Conservation (phyloP, 2,797 vertebrate genomes). For the Coregonus sp. region DNA sequence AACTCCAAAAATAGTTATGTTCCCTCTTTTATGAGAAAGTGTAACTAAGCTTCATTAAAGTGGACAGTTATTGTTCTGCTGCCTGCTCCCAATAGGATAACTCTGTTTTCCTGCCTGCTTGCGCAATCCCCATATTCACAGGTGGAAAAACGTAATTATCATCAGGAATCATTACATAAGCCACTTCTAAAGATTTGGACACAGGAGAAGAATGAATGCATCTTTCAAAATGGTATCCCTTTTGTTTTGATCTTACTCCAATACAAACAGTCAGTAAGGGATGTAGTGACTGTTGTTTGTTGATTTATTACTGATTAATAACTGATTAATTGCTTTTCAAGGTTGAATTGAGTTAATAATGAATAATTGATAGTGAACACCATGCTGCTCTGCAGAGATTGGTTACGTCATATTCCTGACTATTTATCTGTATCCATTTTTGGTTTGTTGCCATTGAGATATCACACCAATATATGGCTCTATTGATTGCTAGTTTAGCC, state of each 20-base stretch:
- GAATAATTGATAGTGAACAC: too few relatives aligned
- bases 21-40: constrained; percentile 1
- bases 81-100: too few relatives aligned
- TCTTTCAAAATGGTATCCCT: constrained; percentile 18
- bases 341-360: neutral
- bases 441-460: too few relatives aligned
- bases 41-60: too few relatives aligned
- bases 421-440: too few relatives aligned
- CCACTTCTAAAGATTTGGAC: constrained; percentile 13
- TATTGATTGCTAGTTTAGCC: neutral
- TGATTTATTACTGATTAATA: neutral
- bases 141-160: neutral
- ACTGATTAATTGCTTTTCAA: neutral
- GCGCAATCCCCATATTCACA: neutral
- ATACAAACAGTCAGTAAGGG: neutral
- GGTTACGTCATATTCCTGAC: too few relatives aligned
- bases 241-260: constrained; percentile 23
- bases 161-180: constrained; percentile 1
- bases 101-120: constrained; percentile 3
- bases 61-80: too few relatives aligned
- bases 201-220: constrained; percentile 14
- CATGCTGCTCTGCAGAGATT: too few relatives aligned
- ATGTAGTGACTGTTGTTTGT: neutral
- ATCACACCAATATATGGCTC: neutral
- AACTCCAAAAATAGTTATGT: neutral